Percentiles rank a stretch among this genome's conserved stretches.
phyloP scores from a whole-genome alignment of 1,140 invertebrate species.

The Lordiphosa stackelbergi region DNA sequence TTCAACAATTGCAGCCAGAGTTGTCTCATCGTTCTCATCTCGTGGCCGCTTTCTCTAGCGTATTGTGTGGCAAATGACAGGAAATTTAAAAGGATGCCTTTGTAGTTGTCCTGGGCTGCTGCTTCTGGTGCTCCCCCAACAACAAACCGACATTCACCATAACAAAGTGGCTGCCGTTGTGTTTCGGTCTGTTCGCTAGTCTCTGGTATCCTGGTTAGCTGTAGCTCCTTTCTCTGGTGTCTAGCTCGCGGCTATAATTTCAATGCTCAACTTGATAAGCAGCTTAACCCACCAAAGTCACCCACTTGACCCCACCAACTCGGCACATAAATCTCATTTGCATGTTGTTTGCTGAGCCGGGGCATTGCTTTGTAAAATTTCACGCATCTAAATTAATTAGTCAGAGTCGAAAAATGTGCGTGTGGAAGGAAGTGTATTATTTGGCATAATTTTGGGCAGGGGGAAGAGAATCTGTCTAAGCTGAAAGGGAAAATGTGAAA shows the following conservation, averaged over 20 bases:
- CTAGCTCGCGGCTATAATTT: conserved; percentile 74
- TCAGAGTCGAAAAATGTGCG: conserved; percentile 9
- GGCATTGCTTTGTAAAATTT: conserved; percentile 61
- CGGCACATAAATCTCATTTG: conserved; percentile 27
- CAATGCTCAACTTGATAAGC: conserved; percentile 75
- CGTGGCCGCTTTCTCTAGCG: conserved; percentile 61
- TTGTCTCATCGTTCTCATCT: conserved; percentile 28
- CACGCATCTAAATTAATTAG: conserved; percentile 67
- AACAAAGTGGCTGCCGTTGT: conserved; percentile 56
- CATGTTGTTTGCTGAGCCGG: conserved; percentile 41
- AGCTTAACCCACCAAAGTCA: conserved; percentile 63
- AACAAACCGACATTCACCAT: conserved; percentile 47
- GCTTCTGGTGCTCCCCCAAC: conserved; percentile 16
- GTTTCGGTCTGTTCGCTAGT: conserved; percentile 36
- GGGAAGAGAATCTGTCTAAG: no score
- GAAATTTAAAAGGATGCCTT: conserved; percentile 76
- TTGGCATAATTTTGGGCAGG: no score
- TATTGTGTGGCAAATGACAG: conserved; percentile 76
- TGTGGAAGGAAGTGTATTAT: no score
- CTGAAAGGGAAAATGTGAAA: no score
- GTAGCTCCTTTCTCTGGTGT: conserved; percentile 50
- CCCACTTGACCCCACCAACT: conserved; percentile 2
- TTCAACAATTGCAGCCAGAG: conserved; percentile 23
- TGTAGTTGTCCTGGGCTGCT: conserved; percentile 61
- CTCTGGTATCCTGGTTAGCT: conserved; percentile 34